These are phyloP conservation scores for Pogona vitticeps DNA, from an alignment of 2,113 vertebrate species.

Conservation along the genomic window DNA sequence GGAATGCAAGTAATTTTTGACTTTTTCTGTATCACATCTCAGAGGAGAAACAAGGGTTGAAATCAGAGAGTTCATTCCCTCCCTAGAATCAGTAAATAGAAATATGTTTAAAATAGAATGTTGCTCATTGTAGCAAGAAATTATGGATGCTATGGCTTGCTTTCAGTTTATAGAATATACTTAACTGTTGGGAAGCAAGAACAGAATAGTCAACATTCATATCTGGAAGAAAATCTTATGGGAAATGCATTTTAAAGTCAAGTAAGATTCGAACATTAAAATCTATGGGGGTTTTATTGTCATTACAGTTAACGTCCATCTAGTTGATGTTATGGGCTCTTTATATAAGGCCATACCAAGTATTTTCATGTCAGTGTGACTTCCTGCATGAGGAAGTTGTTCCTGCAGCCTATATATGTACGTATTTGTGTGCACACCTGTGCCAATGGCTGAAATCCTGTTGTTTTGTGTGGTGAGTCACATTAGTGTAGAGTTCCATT, in stretches of 20 bases:
- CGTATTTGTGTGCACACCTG: no score
- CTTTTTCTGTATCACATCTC: background rate
- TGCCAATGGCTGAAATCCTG: no score
- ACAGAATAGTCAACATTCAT: background rate
- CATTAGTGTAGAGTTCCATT: no score
- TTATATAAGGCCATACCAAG: no score
- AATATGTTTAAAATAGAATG: background rate
- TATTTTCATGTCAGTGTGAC: no score
- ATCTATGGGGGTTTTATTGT: background rate
- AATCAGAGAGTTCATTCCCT: background rate
- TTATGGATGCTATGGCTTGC: background rate
- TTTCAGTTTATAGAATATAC: background rate
- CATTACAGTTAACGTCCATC: background rate
- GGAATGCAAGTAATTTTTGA: constrained; percentile 1
- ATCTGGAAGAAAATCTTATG: background rate
- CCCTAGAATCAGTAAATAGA: background rate
- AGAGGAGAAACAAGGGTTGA: background rate
- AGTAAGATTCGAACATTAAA: background rate
- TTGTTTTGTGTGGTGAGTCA: no score
- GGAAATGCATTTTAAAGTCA: background rate
- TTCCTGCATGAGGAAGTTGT: no score
- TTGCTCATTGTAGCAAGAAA: background rate
- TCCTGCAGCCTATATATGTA: no score
- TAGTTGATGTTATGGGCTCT: no score
- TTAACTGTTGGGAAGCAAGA: background rate